Evolutionary conservation across 2,797 vertebrate genomes (phyloP).

Genomic region (Dryobates pubescens): DNA sequence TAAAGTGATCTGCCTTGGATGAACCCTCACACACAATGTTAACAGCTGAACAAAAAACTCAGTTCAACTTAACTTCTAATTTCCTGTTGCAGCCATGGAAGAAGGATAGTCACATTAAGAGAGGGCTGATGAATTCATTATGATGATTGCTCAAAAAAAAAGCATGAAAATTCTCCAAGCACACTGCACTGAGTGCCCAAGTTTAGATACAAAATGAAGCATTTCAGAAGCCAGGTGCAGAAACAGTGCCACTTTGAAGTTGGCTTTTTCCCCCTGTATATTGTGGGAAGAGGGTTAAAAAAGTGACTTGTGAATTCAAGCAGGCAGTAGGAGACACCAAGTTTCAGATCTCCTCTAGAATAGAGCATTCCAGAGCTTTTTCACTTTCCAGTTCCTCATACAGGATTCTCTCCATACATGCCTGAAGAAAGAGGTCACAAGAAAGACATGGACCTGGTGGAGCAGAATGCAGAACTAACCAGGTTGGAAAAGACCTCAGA

Average conservation of each 20-base stretch:
- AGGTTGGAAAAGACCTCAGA: no score
- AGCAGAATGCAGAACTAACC: no score
- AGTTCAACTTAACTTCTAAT: neutral
- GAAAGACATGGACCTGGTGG: no score
- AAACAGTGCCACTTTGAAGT: neutral
- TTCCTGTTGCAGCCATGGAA: conserved; percentile 39
- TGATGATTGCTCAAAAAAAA: conserved; percentile 11
- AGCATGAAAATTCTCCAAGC: neutral
- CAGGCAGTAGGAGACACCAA: neutral
- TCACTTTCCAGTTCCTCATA: neutral
- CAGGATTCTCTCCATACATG: neutral
- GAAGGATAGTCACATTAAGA: conserved; percentile 43
- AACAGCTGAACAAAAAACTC: conserved; percentile 26
- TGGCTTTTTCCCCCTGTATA: neutral
- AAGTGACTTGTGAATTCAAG: conserved; percentile 16
- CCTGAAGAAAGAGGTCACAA: neutral
- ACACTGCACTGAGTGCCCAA: neutral
- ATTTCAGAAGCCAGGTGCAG: conserved; percentile 19
- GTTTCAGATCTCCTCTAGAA: neutral
- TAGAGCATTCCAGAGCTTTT: neutral
- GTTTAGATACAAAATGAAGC: neutral
- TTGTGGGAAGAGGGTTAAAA: neutral
- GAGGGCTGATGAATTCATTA: conserved; percentile 10
- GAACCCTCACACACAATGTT: neutral
- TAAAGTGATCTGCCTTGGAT: neutral